phyloP scores from a whole-genome alignment of 2,797 vertebrate species.

The Holocentrus rufus region DNA sequence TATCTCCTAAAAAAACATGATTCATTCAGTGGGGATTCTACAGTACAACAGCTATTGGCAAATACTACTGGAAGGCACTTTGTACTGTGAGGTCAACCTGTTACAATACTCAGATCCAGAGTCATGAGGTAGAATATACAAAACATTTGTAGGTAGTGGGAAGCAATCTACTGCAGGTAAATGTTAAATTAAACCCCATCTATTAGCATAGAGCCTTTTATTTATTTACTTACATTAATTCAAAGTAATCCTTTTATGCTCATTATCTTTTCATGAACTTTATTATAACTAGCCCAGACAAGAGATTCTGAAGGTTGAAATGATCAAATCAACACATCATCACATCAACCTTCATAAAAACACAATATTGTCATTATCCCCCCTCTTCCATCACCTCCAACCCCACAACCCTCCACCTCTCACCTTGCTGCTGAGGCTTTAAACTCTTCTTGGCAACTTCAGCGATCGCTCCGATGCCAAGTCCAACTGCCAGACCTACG shows the following conservation, averaged over 20 bases:
- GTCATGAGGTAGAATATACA: neutral
- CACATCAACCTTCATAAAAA: too few relatives aligned
- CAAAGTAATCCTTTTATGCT: too few relatives aligned
- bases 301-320: too few relatives aligned
- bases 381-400: too few relatives aligned
- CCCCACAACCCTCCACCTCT: constrained; percentile 29
- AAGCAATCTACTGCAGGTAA: neutral
- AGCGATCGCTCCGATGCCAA: constrained; percentile 91
- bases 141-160: too few relatives aligned
- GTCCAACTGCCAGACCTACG: constrained; percentile 90
- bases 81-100: neutral
- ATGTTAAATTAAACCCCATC: neutral
- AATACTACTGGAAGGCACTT: neutral
- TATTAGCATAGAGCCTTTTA: neutral
- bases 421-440: constrained; percentile 78
- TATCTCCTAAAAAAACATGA: constrained; percentile 45
- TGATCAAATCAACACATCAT: too few relatives aligned
- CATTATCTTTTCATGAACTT: neutral
- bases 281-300: neutral
- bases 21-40: neutral
- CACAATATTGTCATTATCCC: too few relatives aligned
- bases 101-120: neutral
- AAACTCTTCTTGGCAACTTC: constrained; percentile 95
- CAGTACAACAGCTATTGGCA: neutral
- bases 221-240: neutral